Base-by-base conservation (phyloP, 2,113 vertebrate genomes). In the Phrynosoma blainvillii region DNA sequence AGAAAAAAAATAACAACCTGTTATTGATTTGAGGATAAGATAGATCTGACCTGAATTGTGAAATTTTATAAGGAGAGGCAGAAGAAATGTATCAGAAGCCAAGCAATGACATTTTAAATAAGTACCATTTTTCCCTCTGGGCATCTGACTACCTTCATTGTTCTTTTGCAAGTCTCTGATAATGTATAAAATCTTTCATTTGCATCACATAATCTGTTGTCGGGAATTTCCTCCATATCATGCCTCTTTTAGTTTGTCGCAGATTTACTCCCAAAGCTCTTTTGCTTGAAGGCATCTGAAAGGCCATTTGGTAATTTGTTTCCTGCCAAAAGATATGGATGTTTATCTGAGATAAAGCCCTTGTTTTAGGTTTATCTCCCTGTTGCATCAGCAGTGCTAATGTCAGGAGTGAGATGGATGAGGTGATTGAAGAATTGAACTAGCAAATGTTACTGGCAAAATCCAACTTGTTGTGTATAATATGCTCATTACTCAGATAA, bases 231-330 rank as follows among this genome's bases (percentile, higher is more conserved):
- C 74, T 94, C 87, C 84, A 83, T 84, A 75, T 47, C 76, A 77
- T 76, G 81, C 66, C 87, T 92, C 78, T 86, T 75, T 54, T 91
- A 12, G 32, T 71, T 90, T 87, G 87, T 86, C 86, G 88, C 83
- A 84, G 52, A 90, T 74, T 76, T 18, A 75, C 79, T 56, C 76
- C 76, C 74, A 80, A 85, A 47, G 30, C 70, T 90, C 84, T 77
- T 89, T 83, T 86, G n/a, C 87, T 93, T 76, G 79, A 84, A 90
- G 91, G n/a, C 74, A 85, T 87, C 85, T 87, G 68, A 85, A 89
- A 93, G 88, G 54, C 88, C 89, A 75, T 79, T 82, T 84, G 68
- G 91, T 89, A 90, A 66, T 93, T 94, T 89, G 47, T 92, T 94
- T 95, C 93, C 66, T 82, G 84, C 90, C 0, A 21, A 87, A 91